These are phyloP conservation scores for Hippolais icterina DNA, from an alignment of 2,113 vertebrate species.

Conservation along the genomic window DNA sequence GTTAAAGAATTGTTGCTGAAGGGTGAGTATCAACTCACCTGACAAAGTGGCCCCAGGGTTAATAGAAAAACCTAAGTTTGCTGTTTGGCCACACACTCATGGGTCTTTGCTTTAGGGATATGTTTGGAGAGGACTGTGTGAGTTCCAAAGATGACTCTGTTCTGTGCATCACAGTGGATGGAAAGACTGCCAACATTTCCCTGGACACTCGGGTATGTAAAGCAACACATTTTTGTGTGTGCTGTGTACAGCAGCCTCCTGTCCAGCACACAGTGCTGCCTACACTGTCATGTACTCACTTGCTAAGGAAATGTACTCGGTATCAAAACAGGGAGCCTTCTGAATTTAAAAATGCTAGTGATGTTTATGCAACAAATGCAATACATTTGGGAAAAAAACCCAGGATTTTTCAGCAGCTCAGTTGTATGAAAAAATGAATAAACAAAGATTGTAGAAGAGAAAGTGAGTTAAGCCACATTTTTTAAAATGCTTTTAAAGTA, in stretches of 20 bases:
- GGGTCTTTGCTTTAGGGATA: conserved; percentile 78
- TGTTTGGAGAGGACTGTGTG: conserved; percentile 93
- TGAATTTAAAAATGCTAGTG: not conserved
- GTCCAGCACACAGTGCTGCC: not conserved
- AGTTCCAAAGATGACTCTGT: conserved; percentile 76
- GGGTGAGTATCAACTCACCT: not conserved
- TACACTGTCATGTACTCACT: not conserved
- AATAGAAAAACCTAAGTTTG: not conserved
- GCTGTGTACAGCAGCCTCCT: not conserved
- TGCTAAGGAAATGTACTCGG: not conserved
- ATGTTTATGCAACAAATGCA: not conserved
- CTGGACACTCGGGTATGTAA: conserved; percentile 86
- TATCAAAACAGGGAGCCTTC: not conserved
- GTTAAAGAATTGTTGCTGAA: not conserved
- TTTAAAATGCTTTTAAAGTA: not conserved
- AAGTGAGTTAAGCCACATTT: not conserved
- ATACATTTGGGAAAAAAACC: not conserved
- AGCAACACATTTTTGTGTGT: not conserved
- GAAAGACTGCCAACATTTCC: conserved; percentile 83
- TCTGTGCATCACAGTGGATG: conserved; percentile 85
- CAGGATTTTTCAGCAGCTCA: not conserved
- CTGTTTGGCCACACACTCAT: not conserved
- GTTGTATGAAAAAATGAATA: not conserved
- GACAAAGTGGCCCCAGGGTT: not conserved
- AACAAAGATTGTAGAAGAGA: not conserved